Conservation (phyloP, 1,140 invertebrate species). For the Lethocerus indicus region DNA sequence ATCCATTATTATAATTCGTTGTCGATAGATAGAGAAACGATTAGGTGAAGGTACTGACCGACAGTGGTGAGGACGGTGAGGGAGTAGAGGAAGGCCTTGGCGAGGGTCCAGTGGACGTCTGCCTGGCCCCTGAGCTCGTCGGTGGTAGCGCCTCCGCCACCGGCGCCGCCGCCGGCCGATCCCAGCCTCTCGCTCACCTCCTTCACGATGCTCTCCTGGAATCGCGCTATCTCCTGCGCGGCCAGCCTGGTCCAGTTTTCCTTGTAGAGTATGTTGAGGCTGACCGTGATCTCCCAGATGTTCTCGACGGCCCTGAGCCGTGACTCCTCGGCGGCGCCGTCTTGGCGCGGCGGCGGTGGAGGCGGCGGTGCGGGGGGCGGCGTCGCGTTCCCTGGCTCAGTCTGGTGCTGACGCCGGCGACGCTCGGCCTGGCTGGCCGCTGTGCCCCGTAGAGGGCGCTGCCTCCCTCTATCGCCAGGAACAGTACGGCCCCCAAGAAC, state of each 20-base stretch:
- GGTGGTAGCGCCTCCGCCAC: constrained; percentile 17
- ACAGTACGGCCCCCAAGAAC: constrained; percentile 79
- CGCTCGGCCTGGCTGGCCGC: constrained; percentile 13
- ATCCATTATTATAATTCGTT: too few relatives aligned
- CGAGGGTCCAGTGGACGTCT: constrained; percentile 67
- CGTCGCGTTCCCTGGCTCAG: constrained; percentile 10
- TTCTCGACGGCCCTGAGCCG: constrained; percentile 63
- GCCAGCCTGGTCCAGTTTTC: constrained; percentile 87
- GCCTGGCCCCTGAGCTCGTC: constrained; percentile 10
- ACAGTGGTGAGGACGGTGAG: constrained; percentile 91
- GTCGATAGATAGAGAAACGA: too few relatives aligned
- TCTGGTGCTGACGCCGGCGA: constrained; percentile 15
- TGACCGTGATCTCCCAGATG: constrained; percentile 90
- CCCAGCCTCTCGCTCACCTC: constrained; percentile 54
- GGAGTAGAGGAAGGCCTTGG: constrained; percentile 87
- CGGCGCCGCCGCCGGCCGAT: constrained; percentile 5
- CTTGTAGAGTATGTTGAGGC: constrained; percentile 81
- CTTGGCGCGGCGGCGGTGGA: constrained; percentile 23
- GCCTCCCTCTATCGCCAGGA: constrained; percentile 72
- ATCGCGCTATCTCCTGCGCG: constrained; percentile 68
- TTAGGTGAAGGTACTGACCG: constrained; percentile 73
- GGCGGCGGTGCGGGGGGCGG: constrained; percentile 22
- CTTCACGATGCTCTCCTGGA: constrained; percentile 72
- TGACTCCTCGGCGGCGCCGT: constrained; percentile 36
- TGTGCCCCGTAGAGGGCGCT: constrained; percentile 26